These are phyloP conservation scores for Vidua chalybeata DNA, from an alignment of 2,113 vertebrate genomes.

Conservation along the genomic window DNA sequence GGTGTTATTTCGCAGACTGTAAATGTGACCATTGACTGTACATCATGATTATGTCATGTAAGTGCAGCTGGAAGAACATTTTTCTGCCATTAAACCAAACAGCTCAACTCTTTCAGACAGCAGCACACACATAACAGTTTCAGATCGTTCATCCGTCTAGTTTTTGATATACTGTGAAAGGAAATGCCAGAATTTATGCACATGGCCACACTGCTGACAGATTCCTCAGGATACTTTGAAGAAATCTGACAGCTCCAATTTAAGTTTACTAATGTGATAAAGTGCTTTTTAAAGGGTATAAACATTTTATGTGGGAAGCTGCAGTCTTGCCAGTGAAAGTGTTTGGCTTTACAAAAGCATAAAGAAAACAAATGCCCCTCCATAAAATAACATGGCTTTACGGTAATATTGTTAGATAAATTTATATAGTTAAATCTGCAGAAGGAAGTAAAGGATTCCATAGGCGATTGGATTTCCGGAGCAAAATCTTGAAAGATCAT, in stretches of 20 bases:
- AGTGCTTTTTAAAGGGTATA: conserved; percentile 28
- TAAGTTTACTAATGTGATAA: conserved; percentile 49
- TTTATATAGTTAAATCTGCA: background rate
- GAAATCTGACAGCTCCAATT: conserved; percentile 35
- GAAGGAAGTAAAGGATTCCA: background rate
- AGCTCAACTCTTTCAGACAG: background rate
- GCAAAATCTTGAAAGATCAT: background rate
- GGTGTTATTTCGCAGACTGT: accelerated
- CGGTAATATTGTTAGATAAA: background rate
- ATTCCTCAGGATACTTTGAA: conserved; percentile 21
- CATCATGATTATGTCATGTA: background rate
- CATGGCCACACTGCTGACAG: background rate
- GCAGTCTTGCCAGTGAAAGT: background rate
- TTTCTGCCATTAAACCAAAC: conserved; percentile 19
- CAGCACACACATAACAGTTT: background rate
- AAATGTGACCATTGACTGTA: background rate
- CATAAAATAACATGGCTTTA: background rate
- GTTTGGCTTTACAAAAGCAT: background rate
- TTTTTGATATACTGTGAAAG: conserved; percentile 43
- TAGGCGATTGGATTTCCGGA: background rate
- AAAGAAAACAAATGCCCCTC: background rate
- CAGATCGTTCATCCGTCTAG: background rate
- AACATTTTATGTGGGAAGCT: background rate
- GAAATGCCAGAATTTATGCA: conserved; percentile 35
- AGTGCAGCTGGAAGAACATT: conserved; percentile 18